phyloP scores from a whole-genome alignment of 2,797 vertebrate species.

The Premnoplex brunnescens region DNA sequence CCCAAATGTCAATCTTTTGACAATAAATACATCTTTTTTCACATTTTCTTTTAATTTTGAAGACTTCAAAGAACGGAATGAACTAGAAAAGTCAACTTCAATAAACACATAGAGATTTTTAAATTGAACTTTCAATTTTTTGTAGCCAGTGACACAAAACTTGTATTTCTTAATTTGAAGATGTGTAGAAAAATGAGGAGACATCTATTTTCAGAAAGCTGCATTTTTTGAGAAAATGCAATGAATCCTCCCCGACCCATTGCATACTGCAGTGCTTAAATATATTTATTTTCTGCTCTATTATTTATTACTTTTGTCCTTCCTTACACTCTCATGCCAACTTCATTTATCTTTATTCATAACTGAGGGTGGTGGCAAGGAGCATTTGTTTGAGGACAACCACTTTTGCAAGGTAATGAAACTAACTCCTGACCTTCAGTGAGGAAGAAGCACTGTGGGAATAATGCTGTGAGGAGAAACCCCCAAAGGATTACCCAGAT shows the following conservation, averaged over 20 bases:
- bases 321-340: background rate
- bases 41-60: background rate
- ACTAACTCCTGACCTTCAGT: background rate
- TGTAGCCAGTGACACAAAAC: background rate
- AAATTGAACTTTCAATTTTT: background rate
- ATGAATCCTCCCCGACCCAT: background rate
- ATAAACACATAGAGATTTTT: background rate
- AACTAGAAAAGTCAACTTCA: background rate
- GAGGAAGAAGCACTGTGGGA: background rate
- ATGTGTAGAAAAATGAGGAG: background rate
- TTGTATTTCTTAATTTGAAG: background rate
- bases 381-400: conserved; percentile 27
- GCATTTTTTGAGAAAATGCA: background rate
- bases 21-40: background rate
- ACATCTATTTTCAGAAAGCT: background rate
- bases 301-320: conserved; percentile 43
- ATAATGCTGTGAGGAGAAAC: background rate
- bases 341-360: conserved; percentile 21
- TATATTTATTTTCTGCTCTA: conserved; percentile 43
- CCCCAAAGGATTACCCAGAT: background rate
- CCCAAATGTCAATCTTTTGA: background rate
- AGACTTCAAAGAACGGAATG: background rate
- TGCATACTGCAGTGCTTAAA: background rate
- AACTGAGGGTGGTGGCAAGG: background rate
- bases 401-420: background rate